phyloP scores from a whole-genome alignment of 2,888 invertebrate genomes.

The Hydrotaea diabolus region DNA sequence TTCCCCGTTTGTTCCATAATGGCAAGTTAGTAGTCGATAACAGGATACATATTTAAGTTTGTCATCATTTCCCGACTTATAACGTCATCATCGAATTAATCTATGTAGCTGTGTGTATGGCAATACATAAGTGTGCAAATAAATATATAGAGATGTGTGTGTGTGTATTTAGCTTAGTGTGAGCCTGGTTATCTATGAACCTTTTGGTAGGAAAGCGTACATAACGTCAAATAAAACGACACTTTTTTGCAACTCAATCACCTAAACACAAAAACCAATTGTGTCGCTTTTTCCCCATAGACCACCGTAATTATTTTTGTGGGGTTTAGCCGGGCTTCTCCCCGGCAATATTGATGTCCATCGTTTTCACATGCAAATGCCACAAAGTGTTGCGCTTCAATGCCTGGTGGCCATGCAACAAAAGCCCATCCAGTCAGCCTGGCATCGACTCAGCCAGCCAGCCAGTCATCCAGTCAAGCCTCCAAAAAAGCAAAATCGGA shows the following conservation, averaged over 20 bases:
- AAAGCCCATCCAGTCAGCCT: slow-evolving; percentile 60
- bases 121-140: background rate
- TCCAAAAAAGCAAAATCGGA: slow-evolving; percentile 31
- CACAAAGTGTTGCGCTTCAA: slow-evolving; percentile 67
- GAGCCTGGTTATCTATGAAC: slow-evolving; percentile 35
- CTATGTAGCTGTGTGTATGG: too few species aligned
- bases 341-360: slow-evolving; percentile 57
- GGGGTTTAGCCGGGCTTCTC: slow-evolving; percentile 43
- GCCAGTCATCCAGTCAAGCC: slow-evolving; percentile 59
- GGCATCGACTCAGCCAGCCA: slow-evolving; percentile 46
- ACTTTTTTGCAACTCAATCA: slow-evolving; percentile 77
- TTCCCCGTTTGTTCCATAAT: too few species aligned
- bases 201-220: slow-evolving; percentile 55
- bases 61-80: too few species aligned
- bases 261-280: slow-evolving; percentile 72
- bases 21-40: too few species aligned
- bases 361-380: slow-evolving; percentile 66
- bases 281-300: slow-evolving; percentile 65
- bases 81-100: too few species aligned
- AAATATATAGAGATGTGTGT: background rate
- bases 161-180: too few species aligned
- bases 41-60: too few species aligned
- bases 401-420: slow-evolving; percentile 49
- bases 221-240: slow-evolving; percentile 72
- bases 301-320: slow-evolving; percentile 67